phyloP scores from a whole-genome alignment of 2,888 invertebrate species.

The Pelosia muscerda region DNA sequence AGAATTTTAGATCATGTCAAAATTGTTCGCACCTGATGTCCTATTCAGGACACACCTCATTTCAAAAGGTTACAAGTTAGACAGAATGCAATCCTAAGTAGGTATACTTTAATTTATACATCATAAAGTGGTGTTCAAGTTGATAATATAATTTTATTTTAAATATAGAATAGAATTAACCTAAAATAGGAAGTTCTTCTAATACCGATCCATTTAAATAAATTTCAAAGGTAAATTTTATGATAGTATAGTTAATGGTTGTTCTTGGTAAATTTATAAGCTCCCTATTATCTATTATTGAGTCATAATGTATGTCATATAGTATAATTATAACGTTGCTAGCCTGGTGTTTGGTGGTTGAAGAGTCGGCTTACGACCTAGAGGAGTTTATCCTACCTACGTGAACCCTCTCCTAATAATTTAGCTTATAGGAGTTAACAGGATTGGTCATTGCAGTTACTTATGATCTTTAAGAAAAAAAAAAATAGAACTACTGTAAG shows the following conservation, averaged over 20 bases:
- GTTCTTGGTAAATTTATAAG: neutral
- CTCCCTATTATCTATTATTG: slow-evolving; percentile 4
- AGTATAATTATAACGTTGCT: neutral
- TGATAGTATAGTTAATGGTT: neutral
- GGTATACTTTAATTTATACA: neutral
- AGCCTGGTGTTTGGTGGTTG: too few species aligned
- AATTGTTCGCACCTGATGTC: neutral
- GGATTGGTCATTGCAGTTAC: too few species aligned
- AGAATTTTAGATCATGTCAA: too few species aligned
- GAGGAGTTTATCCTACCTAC: too few species aligned
- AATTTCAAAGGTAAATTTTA: neutral
- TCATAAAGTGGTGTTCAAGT: neutral
- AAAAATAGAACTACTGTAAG: too few species aligned
- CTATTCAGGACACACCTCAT: too few species aligned
- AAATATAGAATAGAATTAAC: neutral
- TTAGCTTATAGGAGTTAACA: too few species aligned
- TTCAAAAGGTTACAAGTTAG: neutral
- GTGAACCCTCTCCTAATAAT: too few species aligned
- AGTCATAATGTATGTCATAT: neutral
- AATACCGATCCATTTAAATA: neutral
- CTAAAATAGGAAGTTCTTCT: neutral
- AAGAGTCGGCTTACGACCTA: too few species aligned
- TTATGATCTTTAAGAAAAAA: too few species aligned
- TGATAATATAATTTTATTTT: neutral
- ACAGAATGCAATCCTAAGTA: neutral